Base-by-base conservation (phyloP, 2,113 vertebrate species). In the Elaphurus davidianus region DNA sequence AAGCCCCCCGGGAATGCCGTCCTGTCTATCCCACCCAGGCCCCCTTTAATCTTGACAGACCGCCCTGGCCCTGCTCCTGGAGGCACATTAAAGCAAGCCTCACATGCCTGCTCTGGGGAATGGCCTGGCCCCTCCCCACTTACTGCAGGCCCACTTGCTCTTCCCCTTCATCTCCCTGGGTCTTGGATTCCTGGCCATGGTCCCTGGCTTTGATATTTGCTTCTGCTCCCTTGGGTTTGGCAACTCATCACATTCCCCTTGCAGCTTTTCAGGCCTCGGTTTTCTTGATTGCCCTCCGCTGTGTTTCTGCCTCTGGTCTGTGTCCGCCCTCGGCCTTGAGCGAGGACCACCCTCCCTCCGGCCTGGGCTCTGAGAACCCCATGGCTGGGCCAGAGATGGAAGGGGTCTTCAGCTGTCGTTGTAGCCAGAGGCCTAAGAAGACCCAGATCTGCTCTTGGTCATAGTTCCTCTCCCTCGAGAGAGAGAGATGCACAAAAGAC, bases 191-290 rank as follows among this genome's bases (percentile, higher is more conserved):
- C 97, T 98, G 97, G 98, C 98, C 7, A 21, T 57, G 27, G 85
- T 91, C 97, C 97, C 96, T 97, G 94, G 81, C 98, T 98, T 97
- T 98, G 97, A 97, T 97, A 97, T 36, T 33, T 21, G 54, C 91
- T 87, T 89, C 89, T 97, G 76, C 33, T 21, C 45, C 15, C 79
- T 85, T 43, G 45, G 92, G 45, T 64, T 94, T 98, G 96, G 95
- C 98, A 95, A 74, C 93, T 94, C 87, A 17, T 76, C 82, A 25
- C 94, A 90, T 97, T 97, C 96, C 92, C 62, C 67, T 50, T 21
- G 67, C 50, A 86, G 86, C 71, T 57, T 79, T 55, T 0, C 4
- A 64, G 93, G 95, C 60, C 90, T 95, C 30, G 12, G 50, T 50
- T 93, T 82, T 79, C n/a, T 91, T 4, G 1, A 86, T 23, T 40